phyloP scores from a whole-genome alignment of 2,113 vertebrate species.

The Epinephelus moara region DNA sequence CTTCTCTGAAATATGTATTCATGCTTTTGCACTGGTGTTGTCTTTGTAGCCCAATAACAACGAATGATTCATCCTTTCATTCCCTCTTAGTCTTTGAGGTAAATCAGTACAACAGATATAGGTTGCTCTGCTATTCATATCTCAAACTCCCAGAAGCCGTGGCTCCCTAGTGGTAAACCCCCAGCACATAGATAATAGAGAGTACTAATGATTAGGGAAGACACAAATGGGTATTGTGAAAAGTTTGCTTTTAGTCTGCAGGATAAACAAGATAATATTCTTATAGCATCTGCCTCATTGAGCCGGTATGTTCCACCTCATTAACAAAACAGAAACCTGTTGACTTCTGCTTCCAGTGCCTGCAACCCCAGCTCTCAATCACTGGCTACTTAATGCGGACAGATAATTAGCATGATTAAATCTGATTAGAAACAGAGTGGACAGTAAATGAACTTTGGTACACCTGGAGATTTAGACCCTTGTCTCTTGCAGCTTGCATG shows the following conservation, averaged over 20 bases:
- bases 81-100: background rate
- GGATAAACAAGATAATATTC: conserved; percentile 23
- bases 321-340: conserved; percentile 36
- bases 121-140: conserved; percentile 23
- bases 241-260: conserved; percentile 19
- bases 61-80: conserved; percentile 19
- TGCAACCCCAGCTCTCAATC: conserved; percentile 8
- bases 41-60: conserved; percentile 24
- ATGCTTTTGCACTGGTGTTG: background rate
- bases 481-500: background rate
- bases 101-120: conserved; percentile 27
- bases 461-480: background rate
- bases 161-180: conserved; percentile 23
- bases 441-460: conserved; percentile 29
- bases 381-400: conserved; percentile 18
- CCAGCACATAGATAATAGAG: conserved; percentile 1
- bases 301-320: conserved; percentile 29
- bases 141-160: background rate
- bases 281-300: background rate
- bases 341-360: conserved; percentile 6
- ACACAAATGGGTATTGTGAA: conserved; percentile 32
- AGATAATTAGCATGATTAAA: conserved; percentile 32
- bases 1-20: background rate
- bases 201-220: background rate
- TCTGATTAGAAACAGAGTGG: conserved; percentile 27